Evolutionary conservation across 1,140 invertebrate genomes (phyloP).

Genomic region (Drosophila leontia): DNA sequence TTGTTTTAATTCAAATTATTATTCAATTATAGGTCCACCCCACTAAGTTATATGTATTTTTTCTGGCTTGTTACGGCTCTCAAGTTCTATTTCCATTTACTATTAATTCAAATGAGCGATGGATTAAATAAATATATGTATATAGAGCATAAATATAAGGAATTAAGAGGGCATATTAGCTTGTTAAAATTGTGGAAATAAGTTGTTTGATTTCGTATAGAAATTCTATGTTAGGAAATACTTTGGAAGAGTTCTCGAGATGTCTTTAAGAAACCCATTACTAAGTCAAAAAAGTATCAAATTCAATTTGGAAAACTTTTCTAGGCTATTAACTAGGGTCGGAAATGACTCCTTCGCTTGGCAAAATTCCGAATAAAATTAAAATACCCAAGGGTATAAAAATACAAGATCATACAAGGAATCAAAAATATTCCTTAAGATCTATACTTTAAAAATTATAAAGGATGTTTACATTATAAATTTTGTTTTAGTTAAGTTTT

Average conservation of each 20-base stretch:
- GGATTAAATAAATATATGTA: conserved; percentile 8
- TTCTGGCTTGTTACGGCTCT: background rate
- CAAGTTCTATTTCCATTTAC: conserved; percentile 17
- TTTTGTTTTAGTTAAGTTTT: background rate
- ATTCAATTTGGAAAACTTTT: too few species aligned
- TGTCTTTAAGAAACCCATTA: too few species aligned
- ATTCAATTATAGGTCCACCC: conserved; percentile 1
- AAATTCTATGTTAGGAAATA: background rate
- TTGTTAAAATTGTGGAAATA: background rate
- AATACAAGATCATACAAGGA: too few species aligned
- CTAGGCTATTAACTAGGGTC: too few species aligned
- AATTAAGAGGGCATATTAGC: conserved; percentile 6
- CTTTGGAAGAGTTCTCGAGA: too few species aligned
- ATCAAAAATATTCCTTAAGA: too few species aligned
- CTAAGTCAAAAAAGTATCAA: too few species aligned
- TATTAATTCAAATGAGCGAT: conserved; percentile 2
- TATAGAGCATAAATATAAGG: background rate
- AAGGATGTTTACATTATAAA: background rate
- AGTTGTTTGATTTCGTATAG: background rate
- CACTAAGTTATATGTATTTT: background rate
- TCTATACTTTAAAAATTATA: background rate
- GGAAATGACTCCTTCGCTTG: too few species aligned
- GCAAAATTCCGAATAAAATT: too few species aligned
- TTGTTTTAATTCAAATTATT: background rate
- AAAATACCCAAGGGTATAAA: too few species aligned